A percentile compares a stretch with the other conserved stretches of the same genome.
phyloP scores from a whole-genome alignment of 2,888 invertebrate species.

The Subacronicta megacephala region DNA sequence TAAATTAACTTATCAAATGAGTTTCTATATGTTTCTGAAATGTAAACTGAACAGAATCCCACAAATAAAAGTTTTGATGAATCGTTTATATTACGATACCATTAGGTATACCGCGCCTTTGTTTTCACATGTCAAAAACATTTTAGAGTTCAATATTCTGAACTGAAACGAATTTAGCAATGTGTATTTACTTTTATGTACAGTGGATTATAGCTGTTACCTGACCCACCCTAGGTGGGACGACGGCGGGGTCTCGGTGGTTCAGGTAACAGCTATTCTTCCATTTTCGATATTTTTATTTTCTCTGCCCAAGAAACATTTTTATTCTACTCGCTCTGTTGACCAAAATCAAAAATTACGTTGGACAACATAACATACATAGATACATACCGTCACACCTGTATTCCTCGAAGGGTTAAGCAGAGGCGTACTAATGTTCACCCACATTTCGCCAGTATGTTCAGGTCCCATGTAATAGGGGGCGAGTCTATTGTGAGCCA shows the following conservation, averaged over 20 bases:
- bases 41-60: conserved; percentile 21
- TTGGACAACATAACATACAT: too few species aligned
- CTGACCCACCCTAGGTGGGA: too few species aligned
- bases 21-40: conserved; percentile 24
- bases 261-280: too few species aligned
- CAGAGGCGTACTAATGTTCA: too few species aligned
- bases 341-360: too few species aligned
- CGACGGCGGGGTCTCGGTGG: too few species aligned
- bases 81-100: conserved; percentile 48
- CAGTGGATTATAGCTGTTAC: too few species aligned
- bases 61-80: conserved; percentile 59
- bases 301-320: neutral
- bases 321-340: neutral
- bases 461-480: too few species aligned
- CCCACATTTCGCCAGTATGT: too few species aligned
- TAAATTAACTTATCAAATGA: conserved; percentile 29
- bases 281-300: neutral
- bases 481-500: too few species aligned
- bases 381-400: too few species aligned
- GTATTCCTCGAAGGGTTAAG: too few species aligned
- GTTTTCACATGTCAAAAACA: conserved; percentile 52
- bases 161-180: conserved; percentile 7
- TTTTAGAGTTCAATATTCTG: conserved; percentile 15
- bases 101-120: conserved; percentile 34
- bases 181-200: conserved; percentile 3